These are phyloP conservation scores for Panzeria rudis DNA, from an alignment of 2,888 invertebrate species.

Conservation along the genomic window DNA sequence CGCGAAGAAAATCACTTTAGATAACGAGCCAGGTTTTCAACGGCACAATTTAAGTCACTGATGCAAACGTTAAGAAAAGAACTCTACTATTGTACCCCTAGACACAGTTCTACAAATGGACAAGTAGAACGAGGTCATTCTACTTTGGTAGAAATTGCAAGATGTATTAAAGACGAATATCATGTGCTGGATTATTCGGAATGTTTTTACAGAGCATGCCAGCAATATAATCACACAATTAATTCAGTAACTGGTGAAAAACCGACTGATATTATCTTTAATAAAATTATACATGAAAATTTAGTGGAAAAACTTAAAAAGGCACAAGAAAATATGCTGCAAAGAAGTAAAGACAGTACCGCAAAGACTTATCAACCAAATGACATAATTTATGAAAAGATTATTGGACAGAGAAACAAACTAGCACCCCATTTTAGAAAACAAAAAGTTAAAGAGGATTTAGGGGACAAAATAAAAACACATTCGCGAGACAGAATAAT, in stretches of 20 bases:
- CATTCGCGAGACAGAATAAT: conserved; percentile 40
- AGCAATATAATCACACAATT: conserved; percentile 58
- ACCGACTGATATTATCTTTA: conserved; percentile 54
- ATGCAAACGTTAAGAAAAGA: conserved; percentile 1
- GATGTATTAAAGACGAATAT: too few relatives aligned
- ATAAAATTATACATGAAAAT: conserved; percentile 41
- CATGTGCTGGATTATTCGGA: conserved; percentile 12
- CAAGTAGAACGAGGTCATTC: not conserved
- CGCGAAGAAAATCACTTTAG: conserved; percentile 42
- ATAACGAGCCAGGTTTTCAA: conserved; percentile 56
- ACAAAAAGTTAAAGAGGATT: conserved; percentile 38
- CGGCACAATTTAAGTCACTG: conserved; percentile 53
- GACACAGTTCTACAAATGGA: not conserved
- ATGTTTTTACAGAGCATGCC: not conserved
- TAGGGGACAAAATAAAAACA: conserved; percentile 30
- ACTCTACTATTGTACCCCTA: not conserved
- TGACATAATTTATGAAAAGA: too few relatives aligned
- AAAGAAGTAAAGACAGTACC: conserved; percentile 10
- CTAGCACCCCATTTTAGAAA: conserved; percentile 29
- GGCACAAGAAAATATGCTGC: conserved; percentile 41
- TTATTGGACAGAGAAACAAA: too few relatives aligned
- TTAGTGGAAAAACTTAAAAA: conserved; percentile 33
- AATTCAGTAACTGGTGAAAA: conserved; percentile 56
- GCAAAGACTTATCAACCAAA: too few relatives aligned
- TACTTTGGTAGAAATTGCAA: not conserved